phyloP scores from a whole-genome alignment of 2,797 vertebrate genomes.

The Melanotaenia nigrans region DNA sequence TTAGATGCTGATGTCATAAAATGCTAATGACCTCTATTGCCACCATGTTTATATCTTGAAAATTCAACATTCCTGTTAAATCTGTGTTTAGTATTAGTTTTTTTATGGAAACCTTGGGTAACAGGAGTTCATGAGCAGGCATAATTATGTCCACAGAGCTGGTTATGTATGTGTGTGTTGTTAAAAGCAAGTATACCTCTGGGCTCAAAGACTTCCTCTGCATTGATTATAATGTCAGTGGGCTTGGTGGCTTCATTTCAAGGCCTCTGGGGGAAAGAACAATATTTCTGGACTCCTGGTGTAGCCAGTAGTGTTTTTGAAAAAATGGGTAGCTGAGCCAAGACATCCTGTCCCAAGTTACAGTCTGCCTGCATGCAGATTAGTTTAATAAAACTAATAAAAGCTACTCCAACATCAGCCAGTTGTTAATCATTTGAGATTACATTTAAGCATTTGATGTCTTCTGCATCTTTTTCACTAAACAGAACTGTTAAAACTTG shows the following conservation, averaged over 20 bases:
- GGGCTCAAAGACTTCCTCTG: background rate
- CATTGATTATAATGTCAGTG: background rate
- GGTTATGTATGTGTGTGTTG: background rate
- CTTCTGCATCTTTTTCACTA: no score
- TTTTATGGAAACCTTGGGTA: background rate
- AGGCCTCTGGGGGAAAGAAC: background rate
- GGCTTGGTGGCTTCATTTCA: background rate
- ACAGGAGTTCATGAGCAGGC: background rate
- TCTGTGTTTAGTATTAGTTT: no score
- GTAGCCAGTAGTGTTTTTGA: background rate
- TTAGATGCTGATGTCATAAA: background rate
- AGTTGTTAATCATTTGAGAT: background rate
- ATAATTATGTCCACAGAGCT: background rate
- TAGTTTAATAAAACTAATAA: no score
- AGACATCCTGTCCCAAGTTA: background rate
- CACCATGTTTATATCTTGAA: no score
- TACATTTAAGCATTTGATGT: background rate
- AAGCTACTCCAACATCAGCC: no score
- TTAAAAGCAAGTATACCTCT: background rate
- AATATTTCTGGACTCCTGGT: background rate
- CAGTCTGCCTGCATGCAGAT: no score
- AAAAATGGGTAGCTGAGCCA: background rate
- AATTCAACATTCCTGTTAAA: no score
- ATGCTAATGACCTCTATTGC: no score
- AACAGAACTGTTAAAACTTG: no score